These are phyloP conservation scores for Tympanuchus pallidicinctus DNA, from an alignment of 2,113 vertebrate genomes.

Conservation along the genomic window DNA sequence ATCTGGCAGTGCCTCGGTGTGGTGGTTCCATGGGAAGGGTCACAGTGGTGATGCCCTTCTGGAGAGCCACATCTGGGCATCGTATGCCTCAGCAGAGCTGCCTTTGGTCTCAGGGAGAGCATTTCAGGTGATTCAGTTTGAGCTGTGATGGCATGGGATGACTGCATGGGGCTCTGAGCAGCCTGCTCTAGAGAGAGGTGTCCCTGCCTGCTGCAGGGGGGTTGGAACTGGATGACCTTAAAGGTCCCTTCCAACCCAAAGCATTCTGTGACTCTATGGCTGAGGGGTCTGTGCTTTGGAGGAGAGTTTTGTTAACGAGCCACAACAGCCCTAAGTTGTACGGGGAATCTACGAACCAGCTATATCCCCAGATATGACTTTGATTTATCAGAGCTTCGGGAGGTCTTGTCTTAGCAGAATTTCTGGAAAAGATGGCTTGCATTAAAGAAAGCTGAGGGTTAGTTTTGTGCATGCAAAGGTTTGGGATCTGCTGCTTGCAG, in stretches of 20 bases:
- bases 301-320: background rate
- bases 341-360: background rate
- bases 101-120: background rate
- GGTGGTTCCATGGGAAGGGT: background rate
- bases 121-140: accelerated
- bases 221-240: too few species aligned
- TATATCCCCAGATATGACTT: accelerated
- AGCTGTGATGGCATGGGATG: background rate
- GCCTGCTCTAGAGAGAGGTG: too few species aligned
- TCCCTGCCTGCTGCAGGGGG: too few species aligned
- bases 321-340: background rate
- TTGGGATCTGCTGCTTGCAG: background rate
- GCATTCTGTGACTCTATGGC: too few species aligned
- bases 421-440: background rate
- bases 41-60: background rate
- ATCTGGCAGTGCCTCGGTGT: accelerated
- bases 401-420: background rate
- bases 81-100: accelerated
- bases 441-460: background rate
- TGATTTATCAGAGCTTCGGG: background rate
- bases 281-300: background rate
- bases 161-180: too few species aligned
- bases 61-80: accelerated
- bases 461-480: background rate
- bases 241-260: too few species aligned